Conservation (phyloP, 2,113 vertebrate species). For the Heloderma charlesbogerti region DNA sequence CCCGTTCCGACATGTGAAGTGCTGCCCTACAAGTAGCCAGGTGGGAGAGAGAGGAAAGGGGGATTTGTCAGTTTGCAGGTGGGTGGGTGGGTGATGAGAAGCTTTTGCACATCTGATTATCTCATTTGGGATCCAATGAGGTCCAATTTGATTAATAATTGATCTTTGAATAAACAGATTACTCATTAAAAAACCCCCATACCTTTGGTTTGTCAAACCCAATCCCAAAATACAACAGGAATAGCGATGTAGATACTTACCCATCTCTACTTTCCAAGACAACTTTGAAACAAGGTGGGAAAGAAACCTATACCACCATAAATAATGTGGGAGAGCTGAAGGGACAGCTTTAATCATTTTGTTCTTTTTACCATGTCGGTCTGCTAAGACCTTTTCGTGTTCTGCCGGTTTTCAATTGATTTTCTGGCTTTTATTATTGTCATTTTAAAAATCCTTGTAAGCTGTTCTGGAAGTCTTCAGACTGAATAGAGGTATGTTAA, state of each 20-base stretch:
- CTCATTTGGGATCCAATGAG: background rate
- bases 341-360: background rate
- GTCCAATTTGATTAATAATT: background rate
- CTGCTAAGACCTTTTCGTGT: background rate
- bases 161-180: background rate
- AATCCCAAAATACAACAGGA: background rate
- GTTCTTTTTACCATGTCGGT: background rate
- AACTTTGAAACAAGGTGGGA: background rate
- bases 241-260: background rate
- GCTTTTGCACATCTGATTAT: background rate
- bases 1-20: background rate
- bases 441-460: background rate
- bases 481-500: background rate
- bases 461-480: background rate
- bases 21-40: background rate
- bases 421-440: background rate
- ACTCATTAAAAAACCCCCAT: no score
- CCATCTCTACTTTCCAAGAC: background rate
- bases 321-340: background rate
- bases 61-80: background rate
- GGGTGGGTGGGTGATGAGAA: background rate
- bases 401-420: background rate
- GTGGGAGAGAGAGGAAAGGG: background rate
- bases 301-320: background rate
- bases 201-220: background rate